Evolutionary conservation across 2,888 invertebrate species (phyloP), one percentile per base, ranked within the genome.

Genomic region (Tinea trinotella): DNA sequence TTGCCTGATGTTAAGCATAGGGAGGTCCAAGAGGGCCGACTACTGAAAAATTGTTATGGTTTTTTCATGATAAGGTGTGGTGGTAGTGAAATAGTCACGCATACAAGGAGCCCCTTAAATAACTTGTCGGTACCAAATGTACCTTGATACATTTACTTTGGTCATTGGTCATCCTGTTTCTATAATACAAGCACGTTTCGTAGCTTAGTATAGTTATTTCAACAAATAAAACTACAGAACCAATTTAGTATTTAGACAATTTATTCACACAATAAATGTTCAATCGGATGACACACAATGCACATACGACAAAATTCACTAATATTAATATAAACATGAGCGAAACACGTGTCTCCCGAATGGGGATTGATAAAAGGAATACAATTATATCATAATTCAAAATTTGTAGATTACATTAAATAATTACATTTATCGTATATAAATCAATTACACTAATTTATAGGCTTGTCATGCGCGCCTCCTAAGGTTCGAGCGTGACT

Each of bases 361-460:
- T 46, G 46, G n/a, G n/a, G 15, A 2, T n/a, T 17, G 46, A 46
- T 46, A 46, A 46, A 46, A 46, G n/a, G 15, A 12, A 40, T 18
- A 46, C 46, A 46, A 46, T 46, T 46, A 46, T 46, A 46, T 46
- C 30, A 19, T 48, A 15, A 48, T 20, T 48, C 18, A 20, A 20
- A 50, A 30, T 24, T 30, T 22, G 24, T 30, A 50, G 12, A 50
- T 50, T 50, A 50, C 12, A 50, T 24, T 50, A 24, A 24, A 15
- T 35, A 46, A 18, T 46, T 44, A 44, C 17, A 44, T 19, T 46
- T 46, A 46, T 46, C 46, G 19, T 6, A 46, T 19, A 5, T 46
- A 46, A 46, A 46, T 46, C 46, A 4, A 2, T 19, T 17, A 46
- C 10, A 19, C n/a, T 46, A 19, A 19, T 46, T 46, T 46, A 19